These are phyloP conservation scores for Dicentrarchus labrax DNA, from an alignment of 2,113 vertebrate species.

Conservation along the genomic window DNA sequence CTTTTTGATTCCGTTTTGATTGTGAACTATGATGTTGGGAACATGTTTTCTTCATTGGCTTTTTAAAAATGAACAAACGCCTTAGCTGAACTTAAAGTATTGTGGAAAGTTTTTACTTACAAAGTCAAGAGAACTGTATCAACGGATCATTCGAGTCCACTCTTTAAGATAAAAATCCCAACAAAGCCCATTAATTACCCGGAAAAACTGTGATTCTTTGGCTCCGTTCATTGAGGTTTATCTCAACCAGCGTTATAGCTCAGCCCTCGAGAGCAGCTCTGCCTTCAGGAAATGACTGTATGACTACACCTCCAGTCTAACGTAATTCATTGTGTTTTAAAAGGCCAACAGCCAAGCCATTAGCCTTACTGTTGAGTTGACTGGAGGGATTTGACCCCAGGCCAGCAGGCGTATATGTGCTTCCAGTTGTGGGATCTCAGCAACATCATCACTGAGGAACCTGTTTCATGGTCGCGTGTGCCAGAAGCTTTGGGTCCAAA, in stretches of 20 bases:
- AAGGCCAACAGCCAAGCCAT: not conserved
- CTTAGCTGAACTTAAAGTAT: not conserved
- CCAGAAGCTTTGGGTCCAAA: slow-evolving; percentile 25
- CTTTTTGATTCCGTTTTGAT: too few relatives aligned
- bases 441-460: slow-evolving; percentile 23
- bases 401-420: slow-evolving; percentile 7
- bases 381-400: slow-evolving; percentile 37
- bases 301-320: not conserved
- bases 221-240: not conserved
- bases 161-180: not conserved
- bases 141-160: not conserved
- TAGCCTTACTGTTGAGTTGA: not conserved
- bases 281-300: slow-evolving; percentile 23
- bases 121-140: too few relatives aligned
- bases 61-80: too few relatives aligned
- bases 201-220: not conserved
- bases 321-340: slow-evolving; percentile 24
- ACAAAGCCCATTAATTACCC: not conserved
- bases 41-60: too few relatives aligned
- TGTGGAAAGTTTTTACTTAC: too few relatives aligned
- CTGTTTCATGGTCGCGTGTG: not conserved
- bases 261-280: slow-evolving; percentile 11
- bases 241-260: not conserved
- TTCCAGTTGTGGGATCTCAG: slow-evolving; percentile 48
- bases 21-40: too few relatives aligned